A percentile compares a stretch with the other conserved stretches of the same genome.
These are phyloP conservation scores for Tenualosa thibaudeaui DNA, from an alignment of 2,797 vertebrate species.

Conservation along the genomic window DNA sequence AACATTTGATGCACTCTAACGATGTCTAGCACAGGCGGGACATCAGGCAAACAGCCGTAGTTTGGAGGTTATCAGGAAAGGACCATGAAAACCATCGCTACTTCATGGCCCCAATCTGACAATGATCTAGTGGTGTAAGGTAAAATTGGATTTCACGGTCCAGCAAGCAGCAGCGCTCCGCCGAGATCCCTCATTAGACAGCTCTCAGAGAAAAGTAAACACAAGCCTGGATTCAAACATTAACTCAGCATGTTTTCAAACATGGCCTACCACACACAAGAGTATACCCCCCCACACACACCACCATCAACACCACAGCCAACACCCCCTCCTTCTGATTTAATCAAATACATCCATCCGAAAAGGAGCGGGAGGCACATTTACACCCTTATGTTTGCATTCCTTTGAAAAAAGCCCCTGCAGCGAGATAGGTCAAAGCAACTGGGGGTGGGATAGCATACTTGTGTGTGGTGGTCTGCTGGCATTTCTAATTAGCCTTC, in stretches of 20 bases:
- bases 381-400: constrained; percentile 1
- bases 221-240: constrained; percentile 5
- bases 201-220: constrained; percentile 17
- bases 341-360: constrained; percentile 12
- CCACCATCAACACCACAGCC: not conserved
- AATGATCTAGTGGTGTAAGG: constrained; percentile 20
- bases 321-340: not conserved
- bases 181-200: constrained; percentile 17
- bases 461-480: not conserved
- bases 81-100: not conserved
- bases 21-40: not conserved
- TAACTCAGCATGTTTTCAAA: constrained; percentile 23
- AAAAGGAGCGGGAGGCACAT: not conserved
- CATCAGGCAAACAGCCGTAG: not conserved
- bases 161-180: not conserved
- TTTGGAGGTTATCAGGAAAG: not conserved
- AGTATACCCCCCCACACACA: not conserved
- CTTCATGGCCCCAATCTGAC: constrained; percentile 14
- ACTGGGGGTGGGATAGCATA: not conserved
- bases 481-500: not conserved
- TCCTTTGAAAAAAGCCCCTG: not conserved
- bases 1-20: not conserved
- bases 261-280: not conserved
- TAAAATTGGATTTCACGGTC: constrained; percentile 26
- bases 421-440: not conserved